Evolutionary conservation across 2,797 vertebrate species (phyloP), one percentile per base, ranked within the genome.

Genomic region (Apogon hyalosoma): DNA sequence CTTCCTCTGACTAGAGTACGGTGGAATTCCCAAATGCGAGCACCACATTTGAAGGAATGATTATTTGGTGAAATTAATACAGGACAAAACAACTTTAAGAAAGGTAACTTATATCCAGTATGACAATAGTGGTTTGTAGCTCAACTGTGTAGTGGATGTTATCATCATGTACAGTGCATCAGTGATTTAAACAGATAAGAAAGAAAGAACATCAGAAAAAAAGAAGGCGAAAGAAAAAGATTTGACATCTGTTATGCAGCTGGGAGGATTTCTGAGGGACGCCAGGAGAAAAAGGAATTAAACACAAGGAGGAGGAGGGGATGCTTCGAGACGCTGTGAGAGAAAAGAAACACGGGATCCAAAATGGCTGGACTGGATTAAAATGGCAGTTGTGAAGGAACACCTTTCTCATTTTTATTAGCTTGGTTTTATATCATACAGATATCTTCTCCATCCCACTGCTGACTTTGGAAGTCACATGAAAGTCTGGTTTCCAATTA

Each of bases 221-320:
- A 53, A 69, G 59, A 54, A 46, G 39, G 43, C 42, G 18, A 62
- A 28, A 67, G 31, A 60, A 40, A 53, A 7, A 70, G 36, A 69
- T 76, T 62, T n/a, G 64, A 90, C 91, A 92, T 92, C 86, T 93
- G 91, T 80, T 75, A 53, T 78, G 85, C 91, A 92, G 88, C 85
- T 91, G 91, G 83, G 76, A 74, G 73, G 66, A 71, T 84, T 90
- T 85, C 56, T 76, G 47, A 70, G 57, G 48, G 67, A 86, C 51
- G 70, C 61, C 73, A 68, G 62, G 62, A 84, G 69, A 87, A 83
- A 88, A 84, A 67, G 76, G 77, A 86, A 86, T 82, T 76, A 83
- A 88, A 90, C 69, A 85, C 63, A 67, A 40, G 58, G 55, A 68
- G 69, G 83, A 65, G 76, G 80, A 75, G 64, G 75, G 66, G 21